These are phyloP conservation scores for Venustoraphidia nigricollis DNA, from an alignment of 2,888 invertebrate species.

Conservation along the genomic window DNA sequence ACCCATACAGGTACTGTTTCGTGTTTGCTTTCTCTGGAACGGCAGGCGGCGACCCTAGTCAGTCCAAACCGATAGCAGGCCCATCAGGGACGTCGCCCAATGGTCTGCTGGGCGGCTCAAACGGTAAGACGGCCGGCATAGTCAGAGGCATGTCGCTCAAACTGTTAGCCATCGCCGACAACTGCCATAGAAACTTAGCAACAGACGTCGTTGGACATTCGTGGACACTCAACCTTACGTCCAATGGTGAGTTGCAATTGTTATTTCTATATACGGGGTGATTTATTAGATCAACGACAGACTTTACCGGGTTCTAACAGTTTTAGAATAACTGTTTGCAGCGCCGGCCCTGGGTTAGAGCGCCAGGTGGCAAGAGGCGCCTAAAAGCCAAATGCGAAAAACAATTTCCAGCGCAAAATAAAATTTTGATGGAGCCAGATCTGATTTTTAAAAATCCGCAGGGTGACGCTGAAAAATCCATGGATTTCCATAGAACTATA, in stretches of 20 bases:
- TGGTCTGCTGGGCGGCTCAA: neutral
- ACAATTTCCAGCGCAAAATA: no score
- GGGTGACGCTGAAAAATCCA: no score
- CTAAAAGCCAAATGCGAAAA: no score
- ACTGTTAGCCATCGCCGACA: slow-evolving; percentile 36
- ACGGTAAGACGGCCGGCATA: slow-evolving; percentile 10
- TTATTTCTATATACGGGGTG: neutral
- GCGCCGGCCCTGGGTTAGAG: no score
- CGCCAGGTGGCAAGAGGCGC: no score
- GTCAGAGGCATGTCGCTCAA: slow-evolving; percentile 23
- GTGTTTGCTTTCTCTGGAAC: slow-evolving; percentile 33
- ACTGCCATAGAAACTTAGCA: slow-evolving; percentile 37
- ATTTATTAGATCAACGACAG: neutral
- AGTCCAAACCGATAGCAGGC: neutral
- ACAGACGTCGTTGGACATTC: slow-evolving; percentile 32
- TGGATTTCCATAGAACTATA: no score
- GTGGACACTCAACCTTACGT: slow-evolving; percentile 50
- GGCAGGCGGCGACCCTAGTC: slow-evolving; percentile 2
- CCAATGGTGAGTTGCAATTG: slow-evolving; percentile 35
- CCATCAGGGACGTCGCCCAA: neutral
- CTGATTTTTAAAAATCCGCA: no score
- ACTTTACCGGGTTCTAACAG: no score
- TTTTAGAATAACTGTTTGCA: no score
- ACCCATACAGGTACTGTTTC: slow-evolving; percentile 43
- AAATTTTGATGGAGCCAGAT: no score